A percentile compares a stretch with the other conserved stretches of the same genome.
These are phyloP conservation scores for Eutrigla gurnardus DNA, from an alignment of 2,797 vertebrate genomes.

Conservation along the genomic window DNA sequence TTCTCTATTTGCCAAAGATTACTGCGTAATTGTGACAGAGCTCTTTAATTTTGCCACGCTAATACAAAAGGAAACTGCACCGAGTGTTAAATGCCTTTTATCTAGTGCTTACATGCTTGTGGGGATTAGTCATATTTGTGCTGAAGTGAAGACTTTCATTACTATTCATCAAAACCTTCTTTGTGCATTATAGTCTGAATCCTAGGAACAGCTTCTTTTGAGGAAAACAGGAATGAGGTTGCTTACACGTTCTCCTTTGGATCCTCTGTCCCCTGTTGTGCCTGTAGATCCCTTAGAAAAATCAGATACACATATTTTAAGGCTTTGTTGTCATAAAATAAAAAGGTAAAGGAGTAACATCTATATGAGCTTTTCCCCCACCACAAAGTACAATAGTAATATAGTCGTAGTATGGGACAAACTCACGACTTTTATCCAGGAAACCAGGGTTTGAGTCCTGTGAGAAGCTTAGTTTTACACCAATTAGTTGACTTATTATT, in stretches of 20 bases:
- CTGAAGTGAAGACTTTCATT: conserved; percentile 68
- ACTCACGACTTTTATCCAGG: too few relatives aligned
- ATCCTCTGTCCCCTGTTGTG: conserved; percentile 92
- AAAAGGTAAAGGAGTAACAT: background rate
- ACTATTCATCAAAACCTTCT: conserved; percentile 59
- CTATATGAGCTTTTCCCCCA: conserved; percentile 10
- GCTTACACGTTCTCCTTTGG: conserved; percentile 98
- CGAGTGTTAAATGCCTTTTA: conserved; percentile 67
- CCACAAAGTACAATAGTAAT: background rate
- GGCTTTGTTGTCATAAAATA: conserved; percentile 8
- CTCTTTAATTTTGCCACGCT: conserved; percentile 53
- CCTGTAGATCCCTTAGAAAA: conserved; percentile 88
- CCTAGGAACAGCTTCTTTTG: conserved; percentile 37
- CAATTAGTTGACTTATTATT: too few relatives aligned
- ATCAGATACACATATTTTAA: conserved; percentile 13
- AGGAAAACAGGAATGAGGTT: conserved; percentile 27
- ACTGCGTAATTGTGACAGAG: conserved; percentile 62
- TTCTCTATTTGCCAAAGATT: conserved; percentile 66
- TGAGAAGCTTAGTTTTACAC: too few relatives aligned
- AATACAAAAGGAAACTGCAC: conserved; percentile 65
- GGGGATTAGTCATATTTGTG: conserved; percentile 73
- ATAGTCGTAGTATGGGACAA: too few relatives aligned
- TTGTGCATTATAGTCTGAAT: conserved; percentile 39
- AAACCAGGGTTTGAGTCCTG: too few relatives aligned
- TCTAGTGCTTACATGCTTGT: conserved; percentile 64